phyloP scores from a whole-genome alignment of 2,113 vertebrate species.

The Nyctereutes procyonoides region DNA sequence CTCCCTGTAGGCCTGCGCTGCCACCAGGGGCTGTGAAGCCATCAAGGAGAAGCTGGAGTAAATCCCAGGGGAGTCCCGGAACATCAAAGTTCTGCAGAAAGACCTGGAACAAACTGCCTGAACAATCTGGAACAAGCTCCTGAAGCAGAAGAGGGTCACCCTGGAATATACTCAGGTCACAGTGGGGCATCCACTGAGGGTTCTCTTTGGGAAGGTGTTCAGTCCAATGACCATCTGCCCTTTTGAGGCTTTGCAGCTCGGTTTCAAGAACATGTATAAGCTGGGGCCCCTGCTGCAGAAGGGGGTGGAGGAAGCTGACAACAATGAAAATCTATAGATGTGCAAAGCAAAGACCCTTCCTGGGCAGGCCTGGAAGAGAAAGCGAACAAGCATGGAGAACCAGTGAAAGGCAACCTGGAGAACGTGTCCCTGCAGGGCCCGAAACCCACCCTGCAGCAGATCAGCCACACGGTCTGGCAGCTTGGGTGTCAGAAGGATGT shows the following conservation, averaged over 20 bases:
- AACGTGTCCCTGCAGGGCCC: constrained; percentile 80
- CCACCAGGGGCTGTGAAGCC: neutral
- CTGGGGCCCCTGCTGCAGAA: constrained; percentile 87
- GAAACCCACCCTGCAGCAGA: constrained; percentile 81
- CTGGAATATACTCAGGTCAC: constrained; percentile 92
- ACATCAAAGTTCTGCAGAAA: constrained; percentile 67
- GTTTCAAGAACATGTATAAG: constrained; percentile 91
- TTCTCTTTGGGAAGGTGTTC: neutral
- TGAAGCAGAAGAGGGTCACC: constrained; percentile 93
- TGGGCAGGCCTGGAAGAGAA: constrained; percentile 80
- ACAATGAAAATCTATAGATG: constrained; percentile 87
- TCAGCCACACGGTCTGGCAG: constrained; percentile 78
- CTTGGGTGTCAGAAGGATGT: constrained; percentile 84
- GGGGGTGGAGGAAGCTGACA: constrained; percentile 88
- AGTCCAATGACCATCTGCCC: constrained; percentile 89
- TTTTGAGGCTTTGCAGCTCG: constrained; percentile 89
- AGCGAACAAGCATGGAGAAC: constrained; percentile 82
- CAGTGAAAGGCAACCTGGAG: constrained; percentile 75
- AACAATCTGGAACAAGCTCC: constrained; percentile 81
- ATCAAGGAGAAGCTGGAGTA: constrained; percentile 67
- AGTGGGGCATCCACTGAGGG: neutral
- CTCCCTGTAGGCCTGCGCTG: constrained; percentile 40
- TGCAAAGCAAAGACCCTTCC: constrained; percentile 78
- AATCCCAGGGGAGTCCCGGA: constrained; percentile 78
- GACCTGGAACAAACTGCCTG: constrained; percentile 88